A percentile compares a stretch with the other conserved stretches of the same genome.
Evolutionary conservation across 2,888 invertebrate species (phyloP).

Genomic region (Polietes domitor): DNA sequence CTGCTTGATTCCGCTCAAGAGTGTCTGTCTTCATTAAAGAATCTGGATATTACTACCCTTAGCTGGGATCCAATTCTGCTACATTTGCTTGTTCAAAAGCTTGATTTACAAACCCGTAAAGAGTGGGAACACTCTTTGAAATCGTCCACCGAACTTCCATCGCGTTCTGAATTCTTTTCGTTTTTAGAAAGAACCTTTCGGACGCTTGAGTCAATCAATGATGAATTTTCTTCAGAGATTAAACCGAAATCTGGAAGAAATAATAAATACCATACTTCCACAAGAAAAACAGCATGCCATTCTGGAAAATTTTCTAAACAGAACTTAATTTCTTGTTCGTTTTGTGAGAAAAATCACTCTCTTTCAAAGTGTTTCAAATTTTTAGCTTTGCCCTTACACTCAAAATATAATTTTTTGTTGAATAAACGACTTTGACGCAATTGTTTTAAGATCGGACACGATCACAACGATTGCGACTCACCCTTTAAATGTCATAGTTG

Average conservation of each 20-base stretch:
- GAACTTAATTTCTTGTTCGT: not conserved
- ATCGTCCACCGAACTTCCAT: conserved; percentile 13
- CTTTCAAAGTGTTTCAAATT: no score
- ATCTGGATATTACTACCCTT: conserved; percentile 19
- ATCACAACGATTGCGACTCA: not conserved
- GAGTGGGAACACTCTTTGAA: conserved; percentile 32
- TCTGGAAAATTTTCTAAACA: not conserved
- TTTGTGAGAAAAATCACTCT: no score
- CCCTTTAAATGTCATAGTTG: conserved; percentile 23
- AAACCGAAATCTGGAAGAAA: no score
- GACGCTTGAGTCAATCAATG: not conserved
- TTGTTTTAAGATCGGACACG: conserved; percentile 29
- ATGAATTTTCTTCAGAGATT: not conserved
- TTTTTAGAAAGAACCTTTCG: conserved; percentile 40
- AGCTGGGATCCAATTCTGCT: conserved; percentile 22
- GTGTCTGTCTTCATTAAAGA: conserved; percentile 32
- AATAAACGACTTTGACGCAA: not conserved
- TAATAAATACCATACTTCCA: no score
- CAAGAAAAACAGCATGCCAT: not conserved
- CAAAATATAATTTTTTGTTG: conserved; percentile 1
- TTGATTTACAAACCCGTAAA: conserved; percentile 1
- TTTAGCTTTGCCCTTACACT: conserved; percentile 9
- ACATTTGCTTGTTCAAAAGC: conserved; percentile 14
- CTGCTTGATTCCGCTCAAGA: conserved; percentile 41
- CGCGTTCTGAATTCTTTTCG: not conserved